phyloP scores from a whole-genome alignment of 37 sponge, comb jelly and placozoan species.

The Lycopodina hypogea region DNA sequence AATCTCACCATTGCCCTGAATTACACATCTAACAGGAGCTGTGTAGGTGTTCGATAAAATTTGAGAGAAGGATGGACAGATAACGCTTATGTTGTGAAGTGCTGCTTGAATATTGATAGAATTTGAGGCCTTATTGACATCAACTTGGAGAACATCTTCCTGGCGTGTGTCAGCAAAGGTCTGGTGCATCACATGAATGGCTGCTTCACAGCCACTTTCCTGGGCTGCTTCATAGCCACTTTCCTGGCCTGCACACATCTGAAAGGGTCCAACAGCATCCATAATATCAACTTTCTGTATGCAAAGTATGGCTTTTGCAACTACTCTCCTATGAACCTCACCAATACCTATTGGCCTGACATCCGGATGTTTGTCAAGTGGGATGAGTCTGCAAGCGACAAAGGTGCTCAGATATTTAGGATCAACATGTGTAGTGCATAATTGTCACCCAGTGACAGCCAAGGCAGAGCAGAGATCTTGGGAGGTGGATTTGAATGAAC shows the following conservation, averaged over 20 bases:
- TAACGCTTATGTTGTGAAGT: slow-evolving; percentile 43
- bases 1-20: slow-evolving; percentile 15
- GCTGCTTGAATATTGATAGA: slow-evolving; percentile 45
- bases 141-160: slow-evolving; percentile 12
- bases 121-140: slow-evolving; percentile 69
- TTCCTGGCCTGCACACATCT: too few relatives aligned
- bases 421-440: too few relatives aligned
- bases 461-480: too few relatives aligned
- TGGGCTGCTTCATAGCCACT: slow-evolving; percentile 62
- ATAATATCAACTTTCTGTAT: slow-evolving; percentile 41
- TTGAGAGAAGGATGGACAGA: slow-evolving; percentile 45
- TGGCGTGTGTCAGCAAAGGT: not conserved
- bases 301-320: slow-evolving; percentile 46
- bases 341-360: slow-evolving; percentile 65
- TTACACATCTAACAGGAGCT: slow-evolving; percentile 18
- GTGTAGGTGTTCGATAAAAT: slow-evolving; percentile 39
- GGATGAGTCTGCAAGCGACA: slow-evolving; percentile 46
- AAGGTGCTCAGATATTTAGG: too few relatives aligned
- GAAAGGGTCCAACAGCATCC: too few relatives aligned
- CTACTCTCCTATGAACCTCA: slow-evolving; percentile 46
- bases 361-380: slow-evolving; percentile 63
- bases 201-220: slow-evolving; percentile 59
- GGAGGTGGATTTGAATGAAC: slow-evolving; percentile 41
- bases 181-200: slow-evolving; percentile 46
- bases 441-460: too few relatives aligned